Evolutionary conservation across 2,113 vertebrate species (phyloP).

Genomic region (Pleuronectes platessa): DNA sequence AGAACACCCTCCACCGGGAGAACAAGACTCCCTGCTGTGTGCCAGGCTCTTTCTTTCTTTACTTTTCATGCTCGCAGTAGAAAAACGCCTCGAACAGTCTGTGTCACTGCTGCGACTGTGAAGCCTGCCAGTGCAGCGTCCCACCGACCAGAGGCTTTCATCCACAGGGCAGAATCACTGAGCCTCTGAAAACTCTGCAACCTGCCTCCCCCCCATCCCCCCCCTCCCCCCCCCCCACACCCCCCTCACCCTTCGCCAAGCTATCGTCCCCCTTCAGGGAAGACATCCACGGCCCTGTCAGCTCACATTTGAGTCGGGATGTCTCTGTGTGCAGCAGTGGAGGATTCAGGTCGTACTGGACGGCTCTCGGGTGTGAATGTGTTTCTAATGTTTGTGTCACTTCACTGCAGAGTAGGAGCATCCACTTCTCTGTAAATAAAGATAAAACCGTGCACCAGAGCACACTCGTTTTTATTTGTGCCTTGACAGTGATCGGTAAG

Average conservation of each 20-base stretch:
- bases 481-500: conserved; percentile 37
- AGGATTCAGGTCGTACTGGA: conserved; percentile 1
- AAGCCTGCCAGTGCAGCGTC: conserved; percentile 42
- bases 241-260: conserved; percentile 36
- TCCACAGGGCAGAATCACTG: conserved; percentile 47
- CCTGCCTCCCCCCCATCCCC: not conserved
- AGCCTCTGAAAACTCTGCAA: conserved; percentile 36
- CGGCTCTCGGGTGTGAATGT: not conserved
- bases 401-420: not conserved
- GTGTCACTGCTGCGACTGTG: conserved; percentile 54
- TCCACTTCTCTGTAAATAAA: conserved; percentile 30
- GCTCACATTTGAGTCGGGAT: conserved; percentile 66
- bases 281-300: conserved; percentile 57
- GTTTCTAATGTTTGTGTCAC: conserved; percentile 14
- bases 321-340: conserved; percentile 24
- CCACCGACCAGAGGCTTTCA: conserved; percentile 56
- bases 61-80: conserved; percentile 39
- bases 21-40: conserved; percentile 44
- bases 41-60: conserved; percentile 14
- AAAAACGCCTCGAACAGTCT: conserved; percentile 45
- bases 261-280: conserved; percentile 58
- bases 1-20: conserved; percentile 34
- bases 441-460: conserved; percentile 19
- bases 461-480: conserved; percentile 62
- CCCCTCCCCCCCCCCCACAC: not conserved